Conservation (phyloP, 1,140 invertebrate species). For the Dreissena rostriformis region DNA sequence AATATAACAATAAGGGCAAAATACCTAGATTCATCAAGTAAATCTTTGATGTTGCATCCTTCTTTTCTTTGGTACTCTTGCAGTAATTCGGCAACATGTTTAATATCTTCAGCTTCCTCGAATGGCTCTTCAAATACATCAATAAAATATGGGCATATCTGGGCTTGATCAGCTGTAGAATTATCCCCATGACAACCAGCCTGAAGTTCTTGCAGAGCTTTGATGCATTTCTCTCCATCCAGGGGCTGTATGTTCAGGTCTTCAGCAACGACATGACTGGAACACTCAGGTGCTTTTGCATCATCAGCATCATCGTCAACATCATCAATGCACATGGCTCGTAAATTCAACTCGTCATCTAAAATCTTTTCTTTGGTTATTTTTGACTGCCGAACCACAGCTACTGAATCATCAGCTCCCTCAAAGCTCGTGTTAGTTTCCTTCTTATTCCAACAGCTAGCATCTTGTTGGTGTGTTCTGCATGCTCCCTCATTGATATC, state of each 20-base stretch:
- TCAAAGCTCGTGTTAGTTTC: background rate
- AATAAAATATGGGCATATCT: conserved; percentile 52
- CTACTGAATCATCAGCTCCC: background rate
- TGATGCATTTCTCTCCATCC: conserved; percentile 5
- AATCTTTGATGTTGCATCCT: conserved; percentile 36
- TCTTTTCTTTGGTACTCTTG: conserved; percentile 54
- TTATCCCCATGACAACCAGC: background rate
- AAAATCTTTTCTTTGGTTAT: background rate
- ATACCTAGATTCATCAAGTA: conserved; percentile 22
- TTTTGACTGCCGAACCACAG: background rate
- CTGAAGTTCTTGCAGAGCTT: background rate
- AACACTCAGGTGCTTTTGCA: background rate
- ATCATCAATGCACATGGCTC: conserved; percentile 25
- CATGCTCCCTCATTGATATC: background rate
- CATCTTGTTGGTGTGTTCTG: background rate
- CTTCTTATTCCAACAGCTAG: background rate
- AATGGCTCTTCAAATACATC: conserved; percentile 56
- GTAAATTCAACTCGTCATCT: background rate
- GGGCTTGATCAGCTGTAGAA: background rate
- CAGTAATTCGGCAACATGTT: conserved; percentile 59
- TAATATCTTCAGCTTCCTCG: conserved; percentile 15
- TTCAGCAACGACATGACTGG: conserved; percentile 19
- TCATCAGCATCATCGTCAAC: conserved; percentile 8
- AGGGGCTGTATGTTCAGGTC: conserved; percentile 16
- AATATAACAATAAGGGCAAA: background rate